These are phyloP conservation scores for Babylonia areolata DNA, from an alignment of 1,140 invertebrate genomes.

Conservation along the genomic window DNA sequence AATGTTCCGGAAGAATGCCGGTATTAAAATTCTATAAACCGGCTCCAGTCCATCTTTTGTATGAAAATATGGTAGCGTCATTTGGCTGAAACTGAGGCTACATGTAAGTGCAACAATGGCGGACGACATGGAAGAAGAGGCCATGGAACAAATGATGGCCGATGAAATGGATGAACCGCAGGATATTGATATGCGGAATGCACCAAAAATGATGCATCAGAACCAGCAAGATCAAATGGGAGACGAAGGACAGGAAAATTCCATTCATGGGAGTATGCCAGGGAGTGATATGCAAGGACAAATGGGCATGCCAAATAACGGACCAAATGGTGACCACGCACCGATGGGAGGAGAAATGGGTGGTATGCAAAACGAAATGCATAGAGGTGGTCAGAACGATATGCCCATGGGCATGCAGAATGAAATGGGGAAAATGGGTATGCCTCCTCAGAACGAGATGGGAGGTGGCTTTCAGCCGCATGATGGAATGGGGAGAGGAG, in stretches of 20 bases:
- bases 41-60: neutral
- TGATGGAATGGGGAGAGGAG: conserved; percentile 29
- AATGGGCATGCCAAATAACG: conserved; percentile 29
- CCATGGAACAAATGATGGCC: conserved; percentile 18
- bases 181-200: conserved; percentile 22
- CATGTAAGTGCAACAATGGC: conserved; percentile 26
- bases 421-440: conserved; percentile 34
- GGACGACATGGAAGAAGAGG: conserved; percentile 29
- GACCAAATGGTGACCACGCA: neutral
- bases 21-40: too few relatives aligned
- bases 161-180: conserved; percentile 17
- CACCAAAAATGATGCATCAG: neutral
- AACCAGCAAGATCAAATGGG: conserved; percentile 33
- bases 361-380: conserved; percentile 36
- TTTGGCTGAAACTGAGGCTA: neutral
- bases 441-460: conserved; percentile 34
- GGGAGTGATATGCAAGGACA: conserved; percentile 29
- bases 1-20: too few relatives aligned
- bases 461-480: conserved; percentile 17
- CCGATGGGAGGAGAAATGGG: conserved; percentile 29
- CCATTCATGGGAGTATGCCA: conserved; percentile 20
- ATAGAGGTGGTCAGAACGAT: conserved; percentile 32
- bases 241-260: conserved; percentile 20
- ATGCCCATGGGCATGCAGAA: conserved; percentile 41
- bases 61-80: neutral